Evolutionary conservation across 1,140 invertebrate genomes (phyloP).

Genomic region (Hermetia illucens): DNA sequence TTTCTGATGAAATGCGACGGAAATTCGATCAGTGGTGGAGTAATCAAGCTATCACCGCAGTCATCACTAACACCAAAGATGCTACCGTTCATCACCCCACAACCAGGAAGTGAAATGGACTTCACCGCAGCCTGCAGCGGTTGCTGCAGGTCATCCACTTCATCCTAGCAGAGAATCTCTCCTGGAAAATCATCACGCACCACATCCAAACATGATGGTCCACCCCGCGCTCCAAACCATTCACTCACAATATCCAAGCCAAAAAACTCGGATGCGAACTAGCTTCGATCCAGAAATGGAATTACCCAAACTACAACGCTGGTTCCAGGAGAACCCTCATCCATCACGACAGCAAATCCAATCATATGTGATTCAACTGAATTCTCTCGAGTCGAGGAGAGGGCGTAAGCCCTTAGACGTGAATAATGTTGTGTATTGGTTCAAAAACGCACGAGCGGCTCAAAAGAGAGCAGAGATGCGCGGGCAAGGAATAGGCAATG

Average conservation of each 20-base stretch:
- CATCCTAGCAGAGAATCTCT: conserved; percentile 3
- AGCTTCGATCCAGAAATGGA: conserved; percentile 93
- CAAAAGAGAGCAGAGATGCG: conserved; percentile 76
- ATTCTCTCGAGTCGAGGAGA: conserved; percentile 76
- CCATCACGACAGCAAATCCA: conserved; percentile 88
- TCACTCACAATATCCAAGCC: conserved; percentile 51
- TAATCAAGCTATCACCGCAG: conserved; percentile 43
- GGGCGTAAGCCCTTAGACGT: conserved; percentile 88
- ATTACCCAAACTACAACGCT: conserved; percentile 82
- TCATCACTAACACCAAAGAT: conserved; percentile 29
- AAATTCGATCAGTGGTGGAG: conserved; percentile 67
- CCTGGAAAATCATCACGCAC: conserved; percentile 8
- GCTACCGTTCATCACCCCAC: conserved; percentile 27
- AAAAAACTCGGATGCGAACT: conserved; percentile 82
- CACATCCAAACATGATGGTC: conserved; percentile 25
- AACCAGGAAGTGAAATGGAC: conserved; percentile 24
- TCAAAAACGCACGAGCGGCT: conserved; percentile 93
- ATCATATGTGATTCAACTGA: conserved; percentile 85
- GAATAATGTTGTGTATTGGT: conserved; percentile 98
- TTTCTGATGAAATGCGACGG: conserved; percentile 56
- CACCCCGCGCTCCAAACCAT: conserved; percentile 53
- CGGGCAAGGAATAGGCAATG: conserved; percentile 18
- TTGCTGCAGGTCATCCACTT: conserved; percentile 6
- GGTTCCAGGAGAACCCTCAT: conserved; percentile 93
- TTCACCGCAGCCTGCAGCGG: conserved; percentile 35